Percentiles rank a stretch among this genome's conserved stretches.
phyloP scores from a whole-genome alignment of 1,140 invertebrate species.

The Adelges cooleyi region DNA sequence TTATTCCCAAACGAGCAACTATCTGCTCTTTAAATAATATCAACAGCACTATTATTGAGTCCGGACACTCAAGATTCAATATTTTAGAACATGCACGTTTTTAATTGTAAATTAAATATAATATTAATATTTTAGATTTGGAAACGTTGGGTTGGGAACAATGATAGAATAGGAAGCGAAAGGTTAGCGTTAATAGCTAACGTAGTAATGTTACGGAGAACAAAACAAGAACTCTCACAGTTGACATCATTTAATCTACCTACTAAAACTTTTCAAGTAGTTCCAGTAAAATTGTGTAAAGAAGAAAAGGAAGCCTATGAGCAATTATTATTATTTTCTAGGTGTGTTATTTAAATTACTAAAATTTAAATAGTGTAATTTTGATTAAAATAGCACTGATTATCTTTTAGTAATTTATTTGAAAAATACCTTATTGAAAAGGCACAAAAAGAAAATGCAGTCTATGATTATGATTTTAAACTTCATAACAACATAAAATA shows the following conservation, averaged over 20 bases:
- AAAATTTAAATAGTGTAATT: too few species aligned
- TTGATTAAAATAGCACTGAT: too few species aligned
- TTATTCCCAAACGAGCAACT: too few species aligned
- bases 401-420: too few species aligned
- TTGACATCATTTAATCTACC: slow-evolving; percentile 54
- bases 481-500: too few species aligned
- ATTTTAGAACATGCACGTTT: too few species aligned
- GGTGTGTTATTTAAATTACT: slow-evolving; percentile 13
- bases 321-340: slow-evolving; percentile 40
- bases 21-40: too few species aligned
- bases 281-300: slow-evolving; percentile 48
- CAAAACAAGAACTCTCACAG: slow-evolving; percentile 61
- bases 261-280: slow-evolving; percentile 45
- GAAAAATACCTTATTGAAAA: too few species aligned
- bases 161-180: slow-evolving; percentile 54
- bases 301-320: slow-evolving; percentile 68
- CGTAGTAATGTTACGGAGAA: slow-evolving; percentile 66
- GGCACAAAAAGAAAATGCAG: too few species aligned
- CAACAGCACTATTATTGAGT: too few species aligned
- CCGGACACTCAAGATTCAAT: too few species aligned
- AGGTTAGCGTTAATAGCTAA: slow-evolving; percentile 67
- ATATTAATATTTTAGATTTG: slow-evolving; percentile 42
- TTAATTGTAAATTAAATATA: background rate
- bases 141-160: slow-evolving; percentile 60
- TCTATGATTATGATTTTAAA: too few species aligned